Conservation (phyloP, 2,113 vertebrate species). For the Aldabrachelys gigantea region DNA sequence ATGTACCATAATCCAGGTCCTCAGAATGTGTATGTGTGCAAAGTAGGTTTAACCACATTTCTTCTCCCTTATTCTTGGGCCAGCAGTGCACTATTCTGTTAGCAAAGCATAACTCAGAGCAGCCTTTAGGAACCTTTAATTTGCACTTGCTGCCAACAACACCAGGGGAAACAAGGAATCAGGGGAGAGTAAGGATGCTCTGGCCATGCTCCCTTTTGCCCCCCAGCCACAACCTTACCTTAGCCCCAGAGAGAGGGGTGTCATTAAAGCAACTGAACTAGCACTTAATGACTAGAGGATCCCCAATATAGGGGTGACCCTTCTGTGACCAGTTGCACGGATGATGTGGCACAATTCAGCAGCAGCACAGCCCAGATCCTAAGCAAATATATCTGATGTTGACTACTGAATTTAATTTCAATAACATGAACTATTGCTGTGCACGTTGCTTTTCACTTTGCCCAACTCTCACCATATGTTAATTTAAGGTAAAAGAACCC, state of each 20-base stretch:
- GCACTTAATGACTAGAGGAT: neutral
- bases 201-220: neutral
- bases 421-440: neutral
- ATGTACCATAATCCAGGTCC: neutral
- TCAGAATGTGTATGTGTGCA: neutral
- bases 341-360: neutral
- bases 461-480: neutral
- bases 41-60: neutral
- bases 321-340: accelerated
- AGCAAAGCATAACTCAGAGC: neutral
- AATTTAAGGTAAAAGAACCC: neutral
- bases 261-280: neutral
- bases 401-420: neutral
- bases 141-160: neutral
- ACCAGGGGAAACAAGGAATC: neutral
- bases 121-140: neutral
- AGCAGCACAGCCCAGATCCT: neutral
- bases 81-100: neutral
- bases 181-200: neutral
- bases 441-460: neutral
- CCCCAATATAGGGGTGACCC: accelerated
- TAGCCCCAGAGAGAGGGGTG: neutral
- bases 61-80: neutral
- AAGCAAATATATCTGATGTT: neutral
- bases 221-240: neutral